Percentiles rank a stretch among this genome's conserved stretches.
Conservation (phyloP, 1,140 invertebrate genomes). For the Elymnias hypermnestra region DNA sequence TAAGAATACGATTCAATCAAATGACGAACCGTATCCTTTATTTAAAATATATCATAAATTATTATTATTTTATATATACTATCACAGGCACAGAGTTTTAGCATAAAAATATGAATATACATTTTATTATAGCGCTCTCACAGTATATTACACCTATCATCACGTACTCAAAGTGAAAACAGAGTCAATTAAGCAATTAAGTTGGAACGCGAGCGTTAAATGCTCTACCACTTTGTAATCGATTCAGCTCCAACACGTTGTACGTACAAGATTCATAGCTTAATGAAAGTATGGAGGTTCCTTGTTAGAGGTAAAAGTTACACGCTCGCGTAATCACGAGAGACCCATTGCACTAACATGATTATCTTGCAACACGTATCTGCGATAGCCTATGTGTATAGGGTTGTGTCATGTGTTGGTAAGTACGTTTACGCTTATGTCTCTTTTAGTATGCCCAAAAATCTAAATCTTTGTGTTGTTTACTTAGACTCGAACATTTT, state of each 20-base stretch:
- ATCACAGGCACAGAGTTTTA: no score
- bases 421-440: no score
- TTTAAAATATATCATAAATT: no score
- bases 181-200: constrained; percentile 15
- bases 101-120: no score
- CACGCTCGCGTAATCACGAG: constrained; percentile 1
- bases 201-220: constrained; percentile 7
- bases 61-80: no score
- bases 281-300: constrained; percentile 21
- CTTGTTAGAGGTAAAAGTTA: constrained; percentile 19
- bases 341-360: constrained; percentile 22
- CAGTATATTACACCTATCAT: neutral
- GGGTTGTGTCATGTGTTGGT: no score
- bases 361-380: constrained; percentile 10
- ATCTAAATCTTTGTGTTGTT: no score
- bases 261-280: constrained; percentile 16
- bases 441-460: no score
- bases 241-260: constrained; percentile 7
- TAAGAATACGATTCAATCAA: no score
- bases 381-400: neutral
- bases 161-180: neutral
- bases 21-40: no score
- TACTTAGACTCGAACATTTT: no score
- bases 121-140: no score
- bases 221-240: constrained; percentile 2